A percentile compares a stretch with the other conserved stretches of the same genome.
These are phyloP conservation scores for Lota lota DNA, from an alignment of 2,113 vertebrate genomes.

Conservation along the genomic window DNA sequence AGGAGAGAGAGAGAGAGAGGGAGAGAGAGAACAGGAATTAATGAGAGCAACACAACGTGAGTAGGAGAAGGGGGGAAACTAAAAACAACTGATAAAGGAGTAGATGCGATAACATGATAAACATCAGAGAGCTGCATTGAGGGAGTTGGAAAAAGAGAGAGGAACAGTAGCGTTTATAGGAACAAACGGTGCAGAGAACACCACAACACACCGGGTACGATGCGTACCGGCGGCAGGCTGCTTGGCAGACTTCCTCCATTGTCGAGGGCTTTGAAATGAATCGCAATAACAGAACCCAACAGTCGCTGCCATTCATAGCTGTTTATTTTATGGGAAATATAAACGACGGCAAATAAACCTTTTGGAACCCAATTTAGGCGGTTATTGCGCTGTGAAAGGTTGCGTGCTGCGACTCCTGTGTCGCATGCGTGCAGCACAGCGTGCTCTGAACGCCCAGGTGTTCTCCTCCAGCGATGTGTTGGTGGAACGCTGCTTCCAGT, in stretches of 20 bases:
- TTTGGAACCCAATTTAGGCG: background rate
- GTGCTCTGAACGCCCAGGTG: too few species aligned
- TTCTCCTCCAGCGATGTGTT: too few species aligned
- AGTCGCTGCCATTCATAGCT: background rate
- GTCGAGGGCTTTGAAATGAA: too few species aligned
- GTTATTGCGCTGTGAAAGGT: too few species aligned
- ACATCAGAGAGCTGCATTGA: background rate
- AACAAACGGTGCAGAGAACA: too few species aligned
- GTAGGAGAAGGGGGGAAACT: background rate
- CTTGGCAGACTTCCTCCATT: too few species aligned
- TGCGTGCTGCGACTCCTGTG: too few species aligned
- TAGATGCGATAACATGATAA: background rate
- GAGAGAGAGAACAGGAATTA: conserved; percentile 1
- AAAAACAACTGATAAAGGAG: background rate
- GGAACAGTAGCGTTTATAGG: too few species aligned
- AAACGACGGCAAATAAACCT: background rate
- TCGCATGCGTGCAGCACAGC: too few species aligned
- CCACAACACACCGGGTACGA: too few species aligned
- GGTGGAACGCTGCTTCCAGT: too few species aligned
- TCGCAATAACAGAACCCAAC: background rate
- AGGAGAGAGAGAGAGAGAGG: conserved; percentile 6
- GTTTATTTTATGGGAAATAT: background rate
- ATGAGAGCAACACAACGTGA: background rate
- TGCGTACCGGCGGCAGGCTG: too few species aligned
- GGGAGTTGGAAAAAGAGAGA: background rate